phyloP scores from a whole-genome alignment of 2,797 vertebrate species.

The Hylomyscus alleni region DNA sequence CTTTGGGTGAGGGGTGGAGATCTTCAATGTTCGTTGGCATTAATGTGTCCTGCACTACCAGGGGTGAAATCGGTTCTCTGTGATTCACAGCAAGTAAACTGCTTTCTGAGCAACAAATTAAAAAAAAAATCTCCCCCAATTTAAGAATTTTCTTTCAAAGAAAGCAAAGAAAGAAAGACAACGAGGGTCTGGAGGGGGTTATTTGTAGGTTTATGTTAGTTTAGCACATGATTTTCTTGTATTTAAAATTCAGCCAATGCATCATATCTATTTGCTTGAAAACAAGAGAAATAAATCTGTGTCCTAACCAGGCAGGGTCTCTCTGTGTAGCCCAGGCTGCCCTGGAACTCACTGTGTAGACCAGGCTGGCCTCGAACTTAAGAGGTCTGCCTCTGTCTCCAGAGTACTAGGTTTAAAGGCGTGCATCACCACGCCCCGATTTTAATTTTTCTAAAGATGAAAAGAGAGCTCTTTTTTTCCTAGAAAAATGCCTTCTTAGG shows the following conservation, averaged over 20 bases:
- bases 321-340: not conserved
- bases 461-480: not conserved
- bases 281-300: not conserved
- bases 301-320: not conserved
- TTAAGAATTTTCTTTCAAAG: not conserved
- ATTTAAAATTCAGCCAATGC: constrained; percentile 30
- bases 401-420: not conserved
- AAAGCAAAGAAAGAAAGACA: not conserved
- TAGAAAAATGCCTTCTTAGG: constrained; percentile 39
- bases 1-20: not conserved
- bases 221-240: constrained; percentile 46
- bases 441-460: constrained; percentile 20
- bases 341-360: not conserved
- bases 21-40: not conserved
- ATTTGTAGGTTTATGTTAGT: not conserved
- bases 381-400: not conserved
- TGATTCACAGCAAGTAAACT: constrained; percentile 21
- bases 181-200: not conserved
- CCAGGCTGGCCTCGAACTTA: not conserved
- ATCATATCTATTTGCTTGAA: constrained; percentile 33
- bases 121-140: constrained; percentile 39
- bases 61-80: not conserved
- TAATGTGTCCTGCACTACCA: not conserved
- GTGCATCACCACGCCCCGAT: not conserved
- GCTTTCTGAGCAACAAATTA: constrained; percentile 31